Percentiles rank a stretch among this genome's conserved stretches.
Conservation (phyloP, 1,140 invertebrate genomes). For the Cyclargus thomasi region DNA sequence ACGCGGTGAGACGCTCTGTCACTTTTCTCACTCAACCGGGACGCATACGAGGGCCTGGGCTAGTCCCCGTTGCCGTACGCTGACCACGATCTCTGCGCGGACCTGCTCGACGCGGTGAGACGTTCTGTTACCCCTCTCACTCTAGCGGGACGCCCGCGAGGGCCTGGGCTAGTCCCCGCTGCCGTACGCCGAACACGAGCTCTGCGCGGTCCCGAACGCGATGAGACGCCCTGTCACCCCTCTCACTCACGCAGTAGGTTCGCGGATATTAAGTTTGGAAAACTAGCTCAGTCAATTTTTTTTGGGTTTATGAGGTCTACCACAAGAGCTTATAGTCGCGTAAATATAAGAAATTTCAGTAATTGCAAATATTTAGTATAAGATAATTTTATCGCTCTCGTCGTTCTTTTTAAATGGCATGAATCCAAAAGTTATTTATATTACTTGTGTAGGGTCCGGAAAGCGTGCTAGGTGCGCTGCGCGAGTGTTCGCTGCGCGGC, state of each 20-base stretch:
- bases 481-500: constrained; percentile 78
- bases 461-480: constrained; percentile 49
- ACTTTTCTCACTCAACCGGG: constrained; percentile 63
- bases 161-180: no score
- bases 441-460: constrained; percentile 39
- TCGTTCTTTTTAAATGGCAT: background rate
- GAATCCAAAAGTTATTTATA: background rate
- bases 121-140: background rate
- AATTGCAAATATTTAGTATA: no score
- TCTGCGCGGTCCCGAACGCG: constrained; percentile 37
- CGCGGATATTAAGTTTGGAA: no score
- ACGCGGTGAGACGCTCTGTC: constrained; percentile 31
- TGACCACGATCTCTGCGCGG: background rate
- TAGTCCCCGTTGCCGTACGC: background rate
- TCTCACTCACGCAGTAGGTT: no score
- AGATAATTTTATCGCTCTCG: no score
- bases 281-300: no score
- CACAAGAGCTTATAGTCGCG: no score
- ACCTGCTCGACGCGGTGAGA: constrained; percentile 39
- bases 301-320: no score
- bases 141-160: no score
- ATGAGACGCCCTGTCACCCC: constrained; percentile 11
- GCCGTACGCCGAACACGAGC: background rate
- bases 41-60: constrained; percentile 78
- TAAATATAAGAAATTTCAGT: no score